Evolutionary conservation across 2,888 invertebrate species (phyloP).

Genomic region (Boloria euphrosyne): DNA sequence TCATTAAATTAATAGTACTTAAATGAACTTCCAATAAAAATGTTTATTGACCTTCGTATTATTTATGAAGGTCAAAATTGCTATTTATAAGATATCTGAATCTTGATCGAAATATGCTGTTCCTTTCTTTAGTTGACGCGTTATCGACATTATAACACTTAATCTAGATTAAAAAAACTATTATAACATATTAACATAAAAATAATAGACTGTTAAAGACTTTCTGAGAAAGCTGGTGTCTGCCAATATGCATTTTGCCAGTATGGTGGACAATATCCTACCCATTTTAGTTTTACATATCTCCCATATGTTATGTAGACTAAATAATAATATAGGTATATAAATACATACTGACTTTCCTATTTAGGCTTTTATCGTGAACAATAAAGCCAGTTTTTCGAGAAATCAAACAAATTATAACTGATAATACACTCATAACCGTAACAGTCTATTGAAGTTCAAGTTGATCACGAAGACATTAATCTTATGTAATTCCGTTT

Average conservation of each 20-base stretch:
- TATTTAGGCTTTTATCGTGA: no score
- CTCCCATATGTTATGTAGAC: no score
- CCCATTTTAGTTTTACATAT: no score
- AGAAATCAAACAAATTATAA: not conserved
- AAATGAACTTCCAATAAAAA: conserved; percentile 1
- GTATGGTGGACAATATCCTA: no score
- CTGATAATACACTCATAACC: not conserved
- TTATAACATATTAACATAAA: no score
- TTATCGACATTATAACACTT: not conserved
- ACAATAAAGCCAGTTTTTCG: not conserved
- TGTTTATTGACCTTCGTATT: conserved; percentile 7
- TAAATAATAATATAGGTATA: no score
- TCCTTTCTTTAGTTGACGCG: conserved; percentile 2
- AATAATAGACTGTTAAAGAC: no score
- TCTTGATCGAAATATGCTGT: not conserved
- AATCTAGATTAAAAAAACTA: no score
- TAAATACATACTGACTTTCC: no score
- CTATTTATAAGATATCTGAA: not conserved
- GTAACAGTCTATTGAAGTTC: conserved; percentile 12
- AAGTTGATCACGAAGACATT: conserved; percentile 12
- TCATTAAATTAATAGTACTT: not conserved
- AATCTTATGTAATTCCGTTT: not conserved
- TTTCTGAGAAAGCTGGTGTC: no score
- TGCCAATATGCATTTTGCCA: no score
- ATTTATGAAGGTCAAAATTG: conserved; percentile 22